Base-by-base conservation (phyloP, 2,888 invertebrate genomes). In the Amblyteles armatorius region DNA sequence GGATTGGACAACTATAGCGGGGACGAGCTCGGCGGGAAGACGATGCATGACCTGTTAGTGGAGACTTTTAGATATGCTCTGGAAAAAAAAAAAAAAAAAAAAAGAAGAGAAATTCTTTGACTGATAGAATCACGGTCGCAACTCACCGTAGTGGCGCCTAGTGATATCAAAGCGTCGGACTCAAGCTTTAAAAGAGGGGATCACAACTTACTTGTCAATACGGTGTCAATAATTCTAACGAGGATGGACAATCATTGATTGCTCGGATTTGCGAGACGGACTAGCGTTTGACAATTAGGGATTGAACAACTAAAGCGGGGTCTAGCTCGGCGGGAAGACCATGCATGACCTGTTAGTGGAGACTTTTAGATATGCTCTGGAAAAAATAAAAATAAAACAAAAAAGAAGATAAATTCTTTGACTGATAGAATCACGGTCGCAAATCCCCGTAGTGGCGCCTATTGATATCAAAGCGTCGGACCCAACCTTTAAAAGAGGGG, bases 151-250 rank as follows among this genome's bases (percentile, higher is more conserved):
- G 22, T 55, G 55, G 7, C 9, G 22, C n/a, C 1, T 4, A 11
- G 22, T 9, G 22, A 0, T 22, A 22, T 22, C 55, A 55, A 55
- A 55, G 55, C 22, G 55, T 26, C 22, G 55, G 55, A 22, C 11
- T 19, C 55, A 9, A 55, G 19, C 22, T 55, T 22, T 0, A 55
- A 55, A 22, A 22, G 22, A 22, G 55, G 22, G 9, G 1, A 19
- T 22, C 40, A 2, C 50, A 29, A 29, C 29, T 29, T 29, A 22
- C 11, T 72, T 40, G 19, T 22, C 48, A 3, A 2, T 40, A 26
- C 40, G 11, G 26, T 55, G 7, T 60, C 73, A 26, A 26, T 60
- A 73, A 60, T 60, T 44, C 26, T 60, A 40, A 73, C 9, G 60
- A 44, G 19, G 9, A 3, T 7, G 44, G 73, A 57, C 44, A 40